Base-by-base conservation (phyloP, 92 coral and sea anemone genomes). In the Actinostola sp. region DNA sequence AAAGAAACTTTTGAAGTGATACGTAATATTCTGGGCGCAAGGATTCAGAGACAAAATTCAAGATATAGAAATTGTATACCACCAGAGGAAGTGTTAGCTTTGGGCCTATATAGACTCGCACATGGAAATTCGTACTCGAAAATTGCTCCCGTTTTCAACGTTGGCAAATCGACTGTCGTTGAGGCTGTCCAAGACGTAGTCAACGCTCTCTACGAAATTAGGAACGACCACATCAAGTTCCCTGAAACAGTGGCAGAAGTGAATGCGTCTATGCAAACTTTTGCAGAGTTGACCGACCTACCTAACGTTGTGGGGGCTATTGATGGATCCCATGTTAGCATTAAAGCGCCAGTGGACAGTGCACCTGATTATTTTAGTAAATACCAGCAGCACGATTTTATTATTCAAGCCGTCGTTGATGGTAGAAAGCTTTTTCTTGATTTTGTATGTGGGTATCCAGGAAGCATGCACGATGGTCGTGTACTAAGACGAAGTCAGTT, bases 341-440 rank as follows among this genome's bases (percentile, higher is more conserved):
- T 70, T 39, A 53, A 23, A 42, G 79, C 71, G 28, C 70, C 70
- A 29, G 14, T 15, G 38, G 61, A 72, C n/a, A 41, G 38, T 73
- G 61, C 79, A 23, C 24, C 58, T 7, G 79, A 73, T 56, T 73
- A 73, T 61, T 73, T 73, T 42, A 61, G 79, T 61, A 52, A 71
- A 15, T 73, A 73, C 70, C 79, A 73, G 52, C 79, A 59, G 46
- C 60, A 73, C 19, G 42, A 73, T 25, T 33, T 73, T 56, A 61
- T 71, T 8, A 50, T 71, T 33, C 77, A 71, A 55, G 67, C 48
- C 24, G 66, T 56, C 23, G 78, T 72, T 23, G 78, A 72, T 72
- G 68, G 78, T 21, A 72, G 53, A 23, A 52, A 52, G 32, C 30
- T 31, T 25, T 72, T 72, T 62, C 30, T 55, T 55, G 78, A 72